Conservation (phyloP, 2,888 invertebrate species). For the Drosophila formosana region DNA sequence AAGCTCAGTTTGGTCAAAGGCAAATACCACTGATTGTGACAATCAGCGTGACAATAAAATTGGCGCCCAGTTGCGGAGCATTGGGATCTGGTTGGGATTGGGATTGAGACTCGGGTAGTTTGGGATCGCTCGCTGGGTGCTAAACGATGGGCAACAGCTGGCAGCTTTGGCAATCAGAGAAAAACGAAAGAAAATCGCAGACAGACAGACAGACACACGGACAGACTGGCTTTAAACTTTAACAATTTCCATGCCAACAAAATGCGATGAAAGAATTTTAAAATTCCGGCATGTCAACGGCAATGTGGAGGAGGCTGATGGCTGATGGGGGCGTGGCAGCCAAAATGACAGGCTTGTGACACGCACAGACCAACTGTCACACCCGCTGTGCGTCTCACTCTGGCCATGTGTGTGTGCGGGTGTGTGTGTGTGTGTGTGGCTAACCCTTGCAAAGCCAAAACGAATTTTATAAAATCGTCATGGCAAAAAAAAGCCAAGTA, state of each 20-base stretch:
- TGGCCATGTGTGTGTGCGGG: slow-evolving; percentile 11
- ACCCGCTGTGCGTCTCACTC: slow-evolving; percentile 33
- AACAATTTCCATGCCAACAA: slow-evolving; percentile 68
- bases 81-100: slow-evolving; percentile 29
- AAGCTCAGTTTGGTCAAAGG: slow-evolving; percentile 69
- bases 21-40: slow-evolving; percentile 79
- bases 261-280: slow-evolving; percentile 70
- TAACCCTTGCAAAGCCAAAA: slow-evolving; percentile 72
- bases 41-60: slow-evolving; percentile 75
- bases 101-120: slow-evolving; percentile 16
- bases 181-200: slow-evolving; percentile 27
- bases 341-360: slow-evolving; percentile 75
- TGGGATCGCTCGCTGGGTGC: slow-evolving; percentile 30
- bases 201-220: not conserved
- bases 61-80: slow-evolving; percentile 57
- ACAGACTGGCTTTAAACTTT: slow-evolving; percentile 68
- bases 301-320: slow-evolving; percentile 25
- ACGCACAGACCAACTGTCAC: slow-evolving; percentile 79
- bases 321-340: slow-evolving; percentile 52
- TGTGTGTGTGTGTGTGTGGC: slow-evolving; percentile 40
- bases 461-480: slow-evolving; percentile 70
- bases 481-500: slow-evolving; percentile 29
- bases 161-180: slow-evolving; percentile 42
- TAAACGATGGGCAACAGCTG: slow-evolving; percentile 70
- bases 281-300: slow-evolving; percentile 70